These are phyloP conservation scores for Cheirogaleus medius DNA, from an alignment of 2,113 vertebrate species.

Conservation along the genomic window DNA sequence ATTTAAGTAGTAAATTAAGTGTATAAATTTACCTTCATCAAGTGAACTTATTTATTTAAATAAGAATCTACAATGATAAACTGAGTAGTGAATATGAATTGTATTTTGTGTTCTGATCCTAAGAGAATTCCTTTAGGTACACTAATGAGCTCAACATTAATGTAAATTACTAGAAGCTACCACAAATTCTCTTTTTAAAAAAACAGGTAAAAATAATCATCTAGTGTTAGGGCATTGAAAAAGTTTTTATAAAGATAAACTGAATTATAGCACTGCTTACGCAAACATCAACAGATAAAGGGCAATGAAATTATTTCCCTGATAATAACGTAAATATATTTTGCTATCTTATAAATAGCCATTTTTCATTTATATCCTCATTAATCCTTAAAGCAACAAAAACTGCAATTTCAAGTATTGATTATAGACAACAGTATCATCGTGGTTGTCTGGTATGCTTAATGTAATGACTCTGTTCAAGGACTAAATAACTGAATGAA, in stretches of 20 bases:
- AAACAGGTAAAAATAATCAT: neutral
- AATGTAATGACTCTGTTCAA: neutral
- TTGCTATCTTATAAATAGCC: neutral
- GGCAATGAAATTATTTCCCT: neutral
- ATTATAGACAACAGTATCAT: neutral
- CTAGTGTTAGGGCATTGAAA: neutral
- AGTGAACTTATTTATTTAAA: slow-evolving; percentile 22
- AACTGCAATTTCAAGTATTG: neutral
- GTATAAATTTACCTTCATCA: neutral
- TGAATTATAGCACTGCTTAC: neutral
- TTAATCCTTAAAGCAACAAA: neutral
- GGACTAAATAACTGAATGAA: slow-evolving; percentile 32
- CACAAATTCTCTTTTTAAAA: neutral
- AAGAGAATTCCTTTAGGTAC: slow-evolving; percentile 20
- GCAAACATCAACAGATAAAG: neutral
- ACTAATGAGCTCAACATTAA: neutral
- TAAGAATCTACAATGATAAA: neutral
- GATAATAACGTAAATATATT: neutral
- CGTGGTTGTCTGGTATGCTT: neutral
- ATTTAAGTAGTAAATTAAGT: neutral
- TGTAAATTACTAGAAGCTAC: neutral
- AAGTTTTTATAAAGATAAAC: slow-evolving; percentile 11
- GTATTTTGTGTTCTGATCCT: neutral
- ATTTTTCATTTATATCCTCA: neutral
- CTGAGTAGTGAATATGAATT: neutral